Evolutionary conservation across 2,888 invertebrate genomes (phyloP).

Genomic region (Nemoura dubitans): DNA sequence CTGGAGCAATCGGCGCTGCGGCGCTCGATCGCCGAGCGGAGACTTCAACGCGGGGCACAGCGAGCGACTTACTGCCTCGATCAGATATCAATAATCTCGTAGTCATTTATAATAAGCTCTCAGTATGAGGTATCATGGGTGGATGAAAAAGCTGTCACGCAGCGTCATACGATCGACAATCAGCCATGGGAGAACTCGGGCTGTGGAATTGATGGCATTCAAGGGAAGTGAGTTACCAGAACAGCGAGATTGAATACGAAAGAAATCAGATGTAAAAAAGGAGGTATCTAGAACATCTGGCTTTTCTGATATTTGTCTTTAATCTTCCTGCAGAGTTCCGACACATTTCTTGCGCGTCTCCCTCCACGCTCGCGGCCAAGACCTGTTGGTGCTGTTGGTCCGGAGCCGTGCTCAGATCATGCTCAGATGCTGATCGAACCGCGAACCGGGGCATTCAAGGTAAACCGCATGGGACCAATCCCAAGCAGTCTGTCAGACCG

Average conservation of each 20-base stretch:
- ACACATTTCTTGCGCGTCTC: slow-evolving; percentile 1
- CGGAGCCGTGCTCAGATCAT: not conserved
- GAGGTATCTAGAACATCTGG: slow-evolving; percentile 29
- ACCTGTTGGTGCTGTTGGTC: not conserved
- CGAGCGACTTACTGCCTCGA: not conserved
- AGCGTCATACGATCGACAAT: not conserved
- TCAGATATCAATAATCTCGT: not conserved
- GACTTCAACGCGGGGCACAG: not conserved
- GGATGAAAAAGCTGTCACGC: slow-evolving; percentile 1
- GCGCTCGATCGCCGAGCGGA: not conserved
- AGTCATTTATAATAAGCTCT: slow-evolving; percentile 7
- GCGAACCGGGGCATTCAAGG: not conserved
- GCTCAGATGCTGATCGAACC: not conserved
- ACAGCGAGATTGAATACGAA: not conserved
- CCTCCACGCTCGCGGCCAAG: not conserved
- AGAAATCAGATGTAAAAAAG: not conserved
- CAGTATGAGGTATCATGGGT: slow-evolving; percentile 12
- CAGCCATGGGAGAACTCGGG: not conserved
- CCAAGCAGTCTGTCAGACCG: slow-evolving; percentile 16
- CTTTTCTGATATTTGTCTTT: slow-evolving; percentile 32
- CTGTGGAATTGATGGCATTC: not conserved
- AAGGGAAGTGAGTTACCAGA: slow-evolving; percentile 25
- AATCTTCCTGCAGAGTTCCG: slow-evolving; percentile 3
- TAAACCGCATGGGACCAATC: slow-evolving; percentile 29
- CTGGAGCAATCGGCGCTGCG: not conserved